Evolutionary conservation across 2,888 invertebrate species (phyloP).

Genomic region (Lasioglossum morio): DNA sequence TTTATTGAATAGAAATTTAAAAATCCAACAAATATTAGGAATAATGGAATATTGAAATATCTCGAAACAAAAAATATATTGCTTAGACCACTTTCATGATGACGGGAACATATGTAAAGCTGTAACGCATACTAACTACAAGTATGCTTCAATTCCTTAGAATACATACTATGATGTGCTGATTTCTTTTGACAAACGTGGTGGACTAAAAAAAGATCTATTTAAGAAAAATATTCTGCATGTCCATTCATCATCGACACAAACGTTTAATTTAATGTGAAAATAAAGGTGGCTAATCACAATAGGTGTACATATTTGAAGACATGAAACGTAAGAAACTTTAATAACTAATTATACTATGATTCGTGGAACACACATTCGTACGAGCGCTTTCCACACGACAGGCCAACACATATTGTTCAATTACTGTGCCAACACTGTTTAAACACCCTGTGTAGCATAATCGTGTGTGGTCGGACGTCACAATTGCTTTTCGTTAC

Average conservation of each 20-base stretch:
- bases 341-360: neutral
- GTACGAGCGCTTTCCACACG: neutral
- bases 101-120: neutral
- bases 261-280: neutral
- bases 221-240: neutral
- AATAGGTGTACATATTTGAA: neutral
- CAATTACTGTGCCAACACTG: neutral
- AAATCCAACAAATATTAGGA: too few relatives aligned
- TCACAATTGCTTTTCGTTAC: slow-evolving; percentile 67
- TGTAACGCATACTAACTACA: neutral
- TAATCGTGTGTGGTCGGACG: slow-evolving; percentile 52
- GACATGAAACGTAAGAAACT: neutral
- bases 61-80: too few relatives aligned
- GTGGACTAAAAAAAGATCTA: neutral
- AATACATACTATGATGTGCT: neutral
- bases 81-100: too few relatives aligned
- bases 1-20: too few relatives aligned
- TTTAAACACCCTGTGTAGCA: slow-evolving; percentile 12
- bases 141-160: neutral
- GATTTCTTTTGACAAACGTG: neutral
- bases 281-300: neutral
- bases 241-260: neutral
- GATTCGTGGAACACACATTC: neutral
- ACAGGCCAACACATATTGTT: neutral
- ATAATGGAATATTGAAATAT: too few relatives aligned